Conservation (phyloP, 2,797 vertebrate genomes). For the Tragopan temminckii region DNA sequence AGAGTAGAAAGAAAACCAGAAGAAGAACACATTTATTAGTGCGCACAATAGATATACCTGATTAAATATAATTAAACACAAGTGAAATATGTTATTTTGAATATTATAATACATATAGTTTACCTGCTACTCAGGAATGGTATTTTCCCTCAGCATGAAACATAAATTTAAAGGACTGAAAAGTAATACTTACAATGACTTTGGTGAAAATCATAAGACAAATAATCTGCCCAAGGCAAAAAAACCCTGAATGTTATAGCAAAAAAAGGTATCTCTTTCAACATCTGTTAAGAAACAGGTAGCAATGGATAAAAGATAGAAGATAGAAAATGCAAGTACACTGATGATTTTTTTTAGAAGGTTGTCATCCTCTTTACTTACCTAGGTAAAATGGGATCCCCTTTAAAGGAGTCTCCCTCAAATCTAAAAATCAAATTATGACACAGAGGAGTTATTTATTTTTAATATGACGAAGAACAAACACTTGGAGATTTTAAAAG, state of each 20-base stretch:
- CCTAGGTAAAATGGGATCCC: background rate
- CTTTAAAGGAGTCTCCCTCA: conserved; percentile 38
- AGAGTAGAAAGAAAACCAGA: background rate
- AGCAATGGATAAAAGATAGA: conserved; percentile 17
- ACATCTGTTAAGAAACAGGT: conserved; percentile 1
- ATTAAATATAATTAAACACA: conserved; percentile 31
- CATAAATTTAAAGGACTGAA: background rate
- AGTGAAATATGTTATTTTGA: conserved; percentile 29
- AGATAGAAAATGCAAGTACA: background rate
- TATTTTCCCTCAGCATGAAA: conserved; percentile 22
- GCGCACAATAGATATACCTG: background rate
- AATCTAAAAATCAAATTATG: conserved; percentile 56
- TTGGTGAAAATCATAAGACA: background rate
- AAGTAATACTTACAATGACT: background rate
- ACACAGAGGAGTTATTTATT: conserved; percentile 4
- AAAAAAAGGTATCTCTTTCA: conserved; percentile 4
- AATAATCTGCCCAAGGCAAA: background rate
- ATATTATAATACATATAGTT: background rate
- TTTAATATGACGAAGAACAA: background rate
- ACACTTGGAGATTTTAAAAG: background rate
- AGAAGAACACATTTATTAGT: background rate
- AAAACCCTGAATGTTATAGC: conserved; percentile 47
- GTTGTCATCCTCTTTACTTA: conserved; percentile 18
- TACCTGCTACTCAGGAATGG: conserved; percentile 33
- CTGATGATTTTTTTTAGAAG: conserved; percentile 28